Conservation (phyloP, 2,888 invertebrate genomes). For the Oscheius sp. region DNA sequence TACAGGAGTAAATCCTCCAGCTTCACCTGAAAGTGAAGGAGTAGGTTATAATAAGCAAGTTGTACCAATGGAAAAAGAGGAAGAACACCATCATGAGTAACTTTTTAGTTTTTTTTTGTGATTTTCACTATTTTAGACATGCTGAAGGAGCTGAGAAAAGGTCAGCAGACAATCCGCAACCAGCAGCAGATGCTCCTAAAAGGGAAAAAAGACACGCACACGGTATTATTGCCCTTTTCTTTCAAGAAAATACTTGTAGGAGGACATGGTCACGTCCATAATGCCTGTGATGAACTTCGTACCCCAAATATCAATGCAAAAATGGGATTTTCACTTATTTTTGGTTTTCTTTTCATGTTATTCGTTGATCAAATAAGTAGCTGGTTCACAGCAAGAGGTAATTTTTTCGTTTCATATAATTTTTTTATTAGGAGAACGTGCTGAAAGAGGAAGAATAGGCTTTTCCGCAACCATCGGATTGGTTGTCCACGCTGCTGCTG, state of each 20-base stretch:
- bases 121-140: neutral
- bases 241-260: neutral
- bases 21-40: neutral
- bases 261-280: slow-evolving; percentile 34
- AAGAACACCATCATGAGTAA: slow-evolving; percentile 15
- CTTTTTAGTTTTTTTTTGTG: neutral
- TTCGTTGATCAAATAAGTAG: slow-evolving; percentile 84
- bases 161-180: neutral
- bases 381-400: slow-evolving; percentile 55
- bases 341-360: slow-evolving; percentile 97
- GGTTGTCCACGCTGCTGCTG: slow-evolving; percentile 95
- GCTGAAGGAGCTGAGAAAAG: neutral
- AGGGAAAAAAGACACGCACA: slow-evolving; percentile 10
- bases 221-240: neutral
- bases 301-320: slow-evolving; percentile 41
- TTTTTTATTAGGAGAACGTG: slow-evolving; percentile 49
- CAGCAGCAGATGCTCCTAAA: neutral
- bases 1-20: neutral
- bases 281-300: slow-evolving; percentile 16
- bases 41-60: slow-evolving; percentile 3
- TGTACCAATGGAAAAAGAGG: neutral
- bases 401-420: slow-evolving; percentile 6
- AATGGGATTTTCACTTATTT: slow-evolving; percentile 91
- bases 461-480: slow-evolving; percentile 95
- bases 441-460: slow-evolving; percentile 72